These are phyloP conservation scores for Lycaena phlaeas DNA, from an alignment of 2,888 invertebrate species.

Conservation along the genomic window DNA sequence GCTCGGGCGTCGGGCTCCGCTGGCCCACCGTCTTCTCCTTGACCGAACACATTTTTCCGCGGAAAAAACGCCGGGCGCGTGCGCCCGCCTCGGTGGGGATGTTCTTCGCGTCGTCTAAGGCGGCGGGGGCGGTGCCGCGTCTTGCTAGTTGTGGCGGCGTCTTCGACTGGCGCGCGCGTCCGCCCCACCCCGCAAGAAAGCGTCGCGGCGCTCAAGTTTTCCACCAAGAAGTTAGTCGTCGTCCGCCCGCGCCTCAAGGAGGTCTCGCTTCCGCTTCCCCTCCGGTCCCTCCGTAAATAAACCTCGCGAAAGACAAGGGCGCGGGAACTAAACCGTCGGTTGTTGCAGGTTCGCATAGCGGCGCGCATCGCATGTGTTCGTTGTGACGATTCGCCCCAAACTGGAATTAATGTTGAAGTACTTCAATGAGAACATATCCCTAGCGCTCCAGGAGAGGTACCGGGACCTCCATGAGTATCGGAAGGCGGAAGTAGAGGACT, in stretches of 20 bases:
- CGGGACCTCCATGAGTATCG: slow-evolving; percentile 72
- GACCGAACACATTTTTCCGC: slow-evolving; percentile 72
- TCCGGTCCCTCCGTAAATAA: slow-evolving; percentile 27
- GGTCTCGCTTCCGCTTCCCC: slow-evolving; percentile 65
- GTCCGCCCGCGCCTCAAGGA: slow-evolving; percentile 71
- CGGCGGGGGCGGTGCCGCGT: slow-evolving; percentile 70
- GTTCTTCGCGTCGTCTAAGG: slow-evolving; percentile 70
- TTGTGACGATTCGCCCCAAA: slow-evolving; percentile 58
- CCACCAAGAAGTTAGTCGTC: slow-evolving; percentile 75
- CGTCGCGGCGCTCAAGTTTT: slow-evolving; percentile 71
- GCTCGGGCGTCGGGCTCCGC: slow-evolving; percentile 36
- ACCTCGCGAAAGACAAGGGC: slow-evolving; percentile 19
- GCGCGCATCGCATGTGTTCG: slow-evolving; percentile 55
- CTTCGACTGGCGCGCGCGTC: slow-evolving; percentile 69
- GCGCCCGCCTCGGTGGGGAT: slow-evolving; percentile 68
- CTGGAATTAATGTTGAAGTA: slow-evolving; percentile 73
- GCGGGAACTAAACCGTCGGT: slow-evolving; percentile 16
- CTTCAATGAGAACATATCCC: slow-evolving; percentile 72
- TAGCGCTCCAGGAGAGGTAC: slow-evolving; percentile 72
- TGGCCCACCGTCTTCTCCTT: slow-evolving; percentile 60
- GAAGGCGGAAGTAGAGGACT: slow-evolving; percentile 65
- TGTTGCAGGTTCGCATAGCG: slow-evolving; percentile 33
- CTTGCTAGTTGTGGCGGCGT: slow-evolving; percentile 72
- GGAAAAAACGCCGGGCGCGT: slow-evolving; percentile 70
- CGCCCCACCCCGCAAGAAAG: slow-evolving; percentile 70